Percentiles rank a stretch among this genome's conserved stretches.
These are phyloP conservation scores for Acleris laterana DNA, from an alignment of 2,888 invertebrate genomes.

Conservation along the genomic window DNA sequence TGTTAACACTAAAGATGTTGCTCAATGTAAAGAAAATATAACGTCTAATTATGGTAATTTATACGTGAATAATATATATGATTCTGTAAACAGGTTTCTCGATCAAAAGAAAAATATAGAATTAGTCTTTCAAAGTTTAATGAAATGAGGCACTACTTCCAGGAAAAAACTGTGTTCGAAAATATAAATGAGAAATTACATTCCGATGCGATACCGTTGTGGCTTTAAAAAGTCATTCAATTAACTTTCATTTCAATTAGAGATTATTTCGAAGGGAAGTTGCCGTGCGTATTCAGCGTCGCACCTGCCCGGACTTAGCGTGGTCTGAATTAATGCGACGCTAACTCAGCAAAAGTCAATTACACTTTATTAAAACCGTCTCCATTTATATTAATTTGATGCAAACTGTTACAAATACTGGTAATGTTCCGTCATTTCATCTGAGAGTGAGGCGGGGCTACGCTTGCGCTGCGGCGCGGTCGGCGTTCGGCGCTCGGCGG, in stretches of 20 bases:
- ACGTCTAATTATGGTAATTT: slow-evolving; percentile 9
- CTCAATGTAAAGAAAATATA: not conserved
- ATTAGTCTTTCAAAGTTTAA: slow-evolving; percentile 28
- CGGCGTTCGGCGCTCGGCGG: slow-evolving; percentile 39
- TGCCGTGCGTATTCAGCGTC: slow-evolving; percentile 72
- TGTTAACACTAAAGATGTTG: too few relatives aligned
- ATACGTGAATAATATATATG: slow-evolving; percentile 6
- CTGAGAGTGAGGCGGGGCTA: slow-evolving; percentile 79
- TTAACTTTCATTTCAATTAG: slow-evolving; percentile 80
- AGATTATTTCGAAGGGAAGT: slow-evolving; percentile 80
- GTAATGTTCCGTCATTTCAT: slow-evolving; percentile 83
- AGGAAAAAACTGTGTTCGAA: not conserved
- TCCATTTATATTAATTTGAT: slow-evolving; percentile 85
- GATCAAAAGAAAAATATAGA: slow-evolving; percentile 8
- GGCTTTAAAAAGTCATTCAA: slow-evolving; percentile 75
- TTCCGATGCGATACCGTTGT: slow-evolving; percentile 43
- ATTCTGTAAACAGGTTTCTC: slow-evolving; percentile 14
- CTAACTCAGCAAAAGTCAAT: slow-evolving; percentile 84
- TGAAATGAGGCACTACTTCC: not conserved
- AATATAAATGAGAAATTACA: slow-evolving; percentile 11
- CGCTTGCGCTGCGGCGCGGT: slow-evolving; percentile 69
- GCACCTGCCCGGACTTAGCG: slow-evolving; percentile 82
- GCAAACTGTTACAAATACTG: slow-evolving; percentile 85
- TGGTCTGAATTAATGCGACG: slow-evolving; percentile 83
- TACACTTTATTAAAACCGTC: slow-evolving; percentile 85